Evolutionary conservation across 2,888 invertebrate genomes (phyloP), one percentile per base, ranked within the genome.

Genomic region (Cyclophora albipunctata): DNA sequence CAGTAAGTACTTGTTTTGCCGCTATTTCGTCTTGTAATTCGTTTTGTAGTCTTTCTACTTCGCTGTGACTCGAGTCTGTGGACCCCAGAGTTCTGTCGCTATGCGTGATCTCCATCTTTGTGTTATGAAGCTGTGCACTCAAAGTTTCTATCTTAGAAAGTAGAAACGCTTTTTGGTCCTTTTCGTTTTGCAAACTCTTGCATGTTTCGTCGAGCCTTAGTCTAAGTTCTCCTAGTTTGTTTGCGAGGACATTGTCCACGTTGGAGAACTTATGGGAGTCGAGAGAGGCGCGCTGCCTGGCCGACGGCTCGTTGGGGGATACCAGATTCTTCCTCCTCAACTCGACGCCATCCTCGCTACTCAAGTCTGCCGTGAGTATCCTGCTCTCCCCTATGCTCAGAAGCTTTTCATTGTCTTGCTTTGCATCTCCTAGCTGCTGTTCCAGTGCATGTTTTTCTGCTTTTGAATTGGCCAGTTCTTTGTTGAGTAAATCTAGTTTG

Each of bases 381-480:
- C 84, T 81, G 57, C 78, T 86, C 59, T 88, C 88, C 5, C 87
- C 85, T 48, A 88, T 80, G 50, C 78, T 87, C 40, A 88, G 92
- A 44, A 95, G 92, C 63, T 94, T 94, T 71, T 95, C 95, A 80
- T 96, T 93, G 82, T 96, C 95, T 64, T 92, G 92, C 69, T 94
- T 94, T 7, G 95, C 76, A 66, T 94, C 94, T 7, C 91, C 91
- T 57, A 96, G 92, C 72, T 95, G 94, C 49, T 92, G 81, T 74
- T 94, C 94, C 7, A 96, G 75, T 60, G 96, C 95, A 63, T 92
- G 93, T 71, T 93, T 95, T 66, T 96, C 95, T 0, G 94, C 90
- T 84, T 94, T 96, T 49, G 93, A 87, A 0, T 90, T 88, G 52
- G 91, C 91, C 0, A 93, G 86, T 71, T 96, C 96, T 81, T 96